These are phyloP conservation scores for Pithys albifrons DNA, from an alignment of 2,113 vertebrate genomes.

Conservation along the genomic window DNA sequence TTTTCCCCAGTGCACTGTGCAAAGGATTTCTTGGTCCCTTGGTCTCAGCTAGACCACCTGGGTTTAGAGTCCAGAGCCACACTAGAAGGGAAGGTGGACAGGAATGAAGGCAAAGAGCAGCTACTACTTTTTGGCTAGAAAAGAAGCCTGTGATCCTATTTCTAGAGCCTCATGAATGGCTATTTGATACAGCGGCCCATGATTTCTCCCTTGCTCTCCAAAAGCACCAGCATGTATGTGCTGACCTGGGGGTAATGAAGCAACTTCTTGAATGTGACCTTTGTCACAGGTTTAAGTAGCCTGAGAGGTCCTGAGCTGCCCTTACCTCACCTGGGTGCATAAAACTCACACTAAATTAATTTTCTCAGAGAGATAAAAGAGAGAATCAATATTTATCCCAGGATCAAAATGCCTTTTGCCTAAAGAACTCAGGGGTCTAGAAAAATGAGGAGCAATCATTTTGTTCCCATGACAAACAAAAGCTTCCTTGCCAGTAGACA, in stretches of 20 bases:
- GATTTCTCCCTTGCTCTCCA: not conserved
- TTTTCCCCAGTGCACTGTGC: accelerated
- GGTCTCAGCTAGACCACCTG: not conserved
- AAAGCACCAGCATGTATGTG: not conserved
- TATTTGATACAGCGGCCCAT: not conserved
- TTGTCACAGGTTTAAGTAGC: not conserved
- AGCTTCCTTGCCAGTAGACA: constrained; percentile 11
- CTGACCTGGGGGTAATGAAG: not conserved
- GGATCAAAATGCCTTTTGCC: not conserved
- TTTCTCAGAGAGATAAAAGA: constrained; percentile 5
- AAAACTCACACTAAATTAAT: constrained; percentile 38
- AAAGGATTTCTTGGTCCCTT: not conserved
- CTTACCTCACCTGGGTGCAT: not conserved
- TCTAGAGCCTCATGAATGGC: not conserved
- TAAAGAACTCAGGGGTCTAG: constrained; percentile 31
- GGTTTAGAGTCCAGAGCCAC: not conserved
- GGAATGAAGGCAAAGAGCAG: not conserved
- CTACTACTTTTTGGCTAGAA: not conserved
- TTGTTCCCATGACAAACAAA: constrained; percentile 56
- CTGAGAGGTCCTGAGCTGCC: not conserved
- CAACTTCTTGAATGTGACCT: not conserved
- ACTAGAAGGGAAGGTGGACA: not conserved
- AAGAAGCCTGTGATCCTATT: not conserved
- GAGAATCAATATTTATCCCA: constrained; percentile 51
- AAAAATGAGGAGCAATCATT: constrained; percentile 19